Percentiles rank a stretch among this genome's conserved stretches.
Evolutionary conservation across 1,140 invertebrate genomes (phyloP).

Genomic region (Lysiphlebus fabarum): DNA sequence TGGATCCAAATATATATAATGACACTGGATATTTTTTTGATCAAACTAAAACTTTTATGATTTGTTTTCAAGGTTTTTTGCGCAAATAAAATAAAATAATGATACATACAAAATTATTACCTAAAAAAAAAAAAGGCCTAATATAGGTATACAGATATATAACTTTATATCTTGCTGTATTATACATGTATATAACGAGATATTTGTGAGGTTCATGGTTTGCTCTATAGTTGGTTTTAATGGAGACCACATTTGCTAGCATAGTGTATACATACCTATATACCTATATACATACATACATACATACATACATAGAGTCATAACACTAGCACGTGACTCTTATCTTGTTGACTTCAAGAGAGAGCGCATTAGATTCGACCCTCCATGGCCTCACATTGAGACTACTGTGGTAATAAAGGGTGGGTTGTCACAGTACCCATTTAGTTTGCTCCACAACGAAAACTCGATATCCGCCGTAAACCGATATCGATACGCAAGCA

Average conservation of each 20-base stretch:
- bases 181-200: no score
- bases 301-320: not conserved
- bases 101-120: no score
- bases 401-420: not conserved
- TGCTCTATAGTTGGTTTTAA: constrained; percentile 9
- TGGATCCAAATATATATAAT: no score
- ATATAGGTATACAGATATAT: no score
- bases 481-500: constrained; percentile 16
- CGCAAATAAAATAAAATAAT: no score
- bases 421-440: constrained; percentile 10
- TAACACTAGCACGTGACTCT: not conserved
- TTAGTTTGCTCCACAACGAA: constrained; percentile 13
- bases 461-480: constrained; percentile 24
- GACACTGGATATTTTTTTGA: no score
- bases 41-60: no score
- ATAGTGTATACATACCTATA: no score
- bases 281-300: no score
- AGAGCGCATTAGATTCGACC: constrained; percentile 24
- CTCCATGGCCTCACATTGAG: constrained; percentile 1
- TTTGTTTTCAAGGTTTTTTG: no score
- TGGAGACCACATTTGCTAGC: constrained; percentile 2
- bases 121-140: no score
- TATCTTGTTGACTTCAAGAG: constrained; percentile 20
- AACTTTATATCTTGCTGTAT: no score
- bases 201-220: not conserved